A percentile compares a stretch with the other conserved stretches of the same genome.
phyloP scores from a whole-genome alignment of 1,140 invertebrate species.

The Lithobius niger region DNA sequence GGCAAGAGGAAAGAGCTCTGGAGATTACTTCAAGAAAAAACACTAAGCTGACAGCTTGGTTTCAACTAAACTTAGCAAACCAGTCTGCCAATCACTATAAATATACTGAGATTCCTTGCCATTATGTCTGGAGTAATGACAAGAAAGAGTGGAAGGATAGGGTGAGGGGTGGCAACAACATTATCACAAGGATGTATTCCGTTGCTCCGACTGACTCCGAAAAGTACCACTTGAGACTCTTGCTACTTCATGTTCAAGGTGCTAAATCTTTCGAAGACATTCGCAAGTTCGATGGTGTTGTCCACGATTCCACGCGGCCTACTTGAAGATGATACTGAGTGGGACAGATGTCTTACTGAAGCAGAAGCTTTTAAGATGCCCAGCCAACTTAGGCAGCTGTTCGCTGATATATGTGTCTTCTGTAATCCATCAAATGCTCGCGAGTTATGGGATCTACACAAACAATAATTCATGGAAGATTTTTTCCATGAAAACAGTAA shows the following conservation, averaged over 20 bases:
- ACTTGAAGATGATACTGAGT: neutral
- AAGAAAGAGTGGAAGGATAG: neutral
- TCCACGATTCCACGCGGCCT: neutral
- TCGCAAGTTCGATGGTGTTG: neutral
- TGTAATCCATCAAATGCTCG: neutral
- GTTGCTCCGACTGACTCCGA: neutral
- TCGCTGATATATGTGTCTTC: neutral
- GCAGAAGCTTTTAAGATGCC: neutral
- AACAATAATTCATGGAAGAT: neutral
- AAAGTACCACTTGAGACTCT: neutral
- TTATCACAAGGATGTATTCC: neutral
- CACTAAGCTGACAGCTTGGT: slow-evolving; percentile 26
- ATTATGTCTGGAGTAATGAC: neutral
- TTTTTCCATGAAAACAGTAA: neutral
- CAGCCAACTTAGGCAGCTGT: neutral
- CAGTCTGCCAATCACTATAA: neutral
- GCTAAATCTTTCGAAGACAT: neutral
- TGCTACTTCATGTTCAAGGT: neutral
- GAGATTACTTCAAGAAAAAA: slow-evolving; percentile 9
- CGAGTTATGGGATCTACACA: neutral
- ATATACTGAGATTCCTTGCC: neutral
- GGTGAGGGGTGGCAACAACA: neutral
- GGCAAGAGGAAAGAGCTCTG: slow-evolving; percentile 18
- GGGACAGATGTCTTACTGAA: neutral
- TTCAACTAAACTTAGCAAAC: neutral